Base-by-base conservation (phyloP, 2,888 invertebrate species). In the Drepanosiphum platanoidis region DNA sequence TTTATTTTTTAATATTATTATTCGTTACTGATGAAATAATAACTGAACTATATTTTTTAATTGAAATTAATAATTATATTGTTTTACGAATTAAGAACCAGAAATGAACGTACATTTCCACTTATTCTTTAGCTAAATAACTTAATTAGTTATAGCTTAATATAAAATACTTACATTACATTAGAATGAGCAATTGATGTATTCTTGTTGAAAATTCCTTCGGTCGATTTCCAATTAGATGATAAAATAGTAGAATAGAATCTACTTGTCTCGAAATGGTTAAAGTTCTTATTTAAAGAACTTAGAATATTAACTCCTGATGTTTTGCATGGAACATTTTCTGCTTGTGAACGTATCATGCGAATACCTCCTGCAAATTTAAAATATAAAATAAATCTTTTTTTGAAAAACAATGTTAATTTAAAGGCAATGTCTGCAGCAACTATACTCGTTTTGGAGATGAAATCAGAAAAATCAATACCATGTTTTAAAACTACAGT, bases 181-280 rank as follows among this genome's bases (percentile, higher is more conserved):
- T 74, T 84, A 30, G 36, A 22, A 11, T 39, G 46, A 66, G 22
- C 22, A 68, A 77, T 70, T 30, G 58, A 68, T n/a, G 46, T 68
- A 77, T 77, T 68, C 22, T 22, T 66, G 22, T 77, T 70, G 7
- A 77, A 58, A 68, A 66, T 32, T 7, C 13, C 15, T 52, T 58
- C 68, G 1, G 36, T 13, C n/a, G 52, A 68, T 39, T 68, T 84
- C 36, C 27, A 68, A 27, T 36, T 84, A 8, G 68, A 77, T 22
- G 75, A 77, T 36, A 84, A n/a, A 61, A 81, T 32, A 8, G 81
- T 70, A 2, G 84, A 84, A 70, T 84, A 84, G 30, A 58, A 84
- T 8, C 39, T 68, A 68, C n/a, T 75, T 13, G 30, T 27, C 36
- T 68, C 58, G 39, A 77, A 61, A 27, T 22, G 39, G n/a, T 32